phyloP scores from a whole-genome alignment of 2,113 vertebrate species.

The Sarotherodon lohbergeri region DNA sequence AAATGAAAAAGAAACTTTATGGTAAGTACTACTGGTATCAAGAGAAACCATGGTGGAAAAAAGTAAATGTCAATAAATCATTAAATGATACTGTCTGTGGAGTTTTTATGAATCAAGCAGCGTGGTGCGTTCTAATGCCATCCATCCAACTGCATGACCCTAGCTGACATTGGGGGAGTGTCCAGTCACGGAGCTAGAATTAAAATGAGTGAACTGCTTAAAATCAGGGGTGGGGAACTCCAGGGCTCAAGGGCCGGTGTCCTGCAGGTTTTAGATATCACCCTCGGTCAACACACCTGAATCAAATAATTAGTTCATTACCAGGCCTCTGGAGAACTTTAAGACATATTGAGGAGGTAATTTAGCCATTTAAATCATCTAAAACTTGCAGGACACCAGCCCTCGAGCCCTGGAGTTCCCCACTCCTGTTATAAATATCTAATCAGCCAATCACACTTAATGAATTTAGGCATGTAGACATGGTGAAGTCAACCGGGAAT shows the following conservation, averaged over 20 bases:
- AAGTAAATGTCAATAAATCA: slow-evolving; percentile 77
- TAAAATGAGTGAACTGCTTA: background rate
- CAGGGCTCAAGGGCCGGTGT: background rate
- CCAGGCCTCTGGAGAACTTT: background rate
- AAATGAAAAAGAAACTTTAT: slow-evolving; percentile 74
- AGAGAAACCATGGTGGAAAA: slow-evolving; percentile 70
- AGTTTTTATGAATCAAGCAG: slow-evolving; percentile 6
- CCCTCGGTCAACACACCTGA: background rate
- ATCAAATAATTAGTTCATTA: background rate
- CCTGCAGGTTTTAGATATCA: background rate
- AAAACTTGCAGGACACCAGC: background rate
- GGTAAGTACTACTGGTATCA: slow-evolving; percentile 71
- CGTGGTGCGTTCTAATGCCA: background rate
- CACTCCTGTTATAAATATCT: background rate
- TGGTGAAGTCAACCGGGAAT: background rate
- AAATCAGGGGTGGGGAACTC: background rate
- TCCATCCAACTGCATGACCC: background rate
- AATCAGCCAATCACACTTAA: background rate
- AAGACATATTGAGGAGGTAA: rapidly evolving
- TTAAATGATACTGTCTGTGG: slow-evolving; percentile 55
- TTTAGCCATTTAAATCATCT: background rate
- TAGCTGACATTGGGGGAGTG: background rate
- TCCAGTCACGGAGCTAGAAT: background rate
- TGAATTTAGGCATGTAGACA: background rate
- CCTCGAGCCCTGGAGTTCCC: background rate